Base-by-base conservation (phyloP, 2,888 invertebrate genomes). In the Eugnorisma glareosa region DNA sequence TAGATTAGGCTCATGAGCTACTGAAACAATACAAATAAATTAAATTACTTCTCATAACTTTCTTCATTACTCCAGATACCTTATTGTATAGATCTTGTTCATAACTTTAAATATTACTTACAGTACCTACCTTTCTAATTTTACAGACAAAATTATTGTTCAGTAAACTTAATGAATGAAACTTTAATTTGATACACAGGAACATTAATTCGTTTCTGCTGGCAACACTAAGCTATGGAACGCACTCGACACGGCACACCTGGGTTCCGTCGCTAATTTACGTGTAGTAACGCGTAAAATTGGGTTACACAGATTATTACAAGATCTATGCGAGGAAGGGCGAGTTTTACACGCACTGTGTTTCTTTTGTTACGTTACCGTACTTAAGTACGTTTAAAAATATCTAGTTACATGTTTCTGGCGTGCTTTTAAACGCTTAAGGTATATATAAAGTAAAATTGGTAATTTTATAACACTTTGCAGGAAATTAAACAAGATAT, bases 231-330 rank as follows among this genome's bases (percentile, higher is more conserved):
- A 88, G 86, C 88, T 86, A 64, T 73, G 84, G 79, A 84, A 86
- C 86, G 86, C 86, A 90, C 87, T 88, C 83, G 81, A 81, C 69
- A 77, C 77, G 73, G 80, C 79, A 66, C 89, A 89, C 89, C 88
- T 88, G 89, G 89, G 86, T 87, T 85, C 79, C 77, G 75, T 85
- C 77, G 81, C 79, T 85, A 89, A 89, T 89, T 89, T 86, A 88
- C 78, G 86, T 72, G 81, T 85, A 84, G 83, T 86, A 73, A 82
- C 78, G 79, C 76, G 81, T 81, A 83, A 85, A 88, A 88, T 88
- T 87, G 82, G 86, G 86, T 85, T 85, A 86, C 82, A 77, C 73
- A 84, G 87, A 82, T 88, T 86, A 88, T 84, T 80, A 83, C 69
- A 79, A 82, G 83, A 86, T 86, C 80, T 84, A 82, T 87, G 81